Base-by-base conservation (phyloP, 2,797 vertebrate genomes). In the Picus viridis region DNA sequence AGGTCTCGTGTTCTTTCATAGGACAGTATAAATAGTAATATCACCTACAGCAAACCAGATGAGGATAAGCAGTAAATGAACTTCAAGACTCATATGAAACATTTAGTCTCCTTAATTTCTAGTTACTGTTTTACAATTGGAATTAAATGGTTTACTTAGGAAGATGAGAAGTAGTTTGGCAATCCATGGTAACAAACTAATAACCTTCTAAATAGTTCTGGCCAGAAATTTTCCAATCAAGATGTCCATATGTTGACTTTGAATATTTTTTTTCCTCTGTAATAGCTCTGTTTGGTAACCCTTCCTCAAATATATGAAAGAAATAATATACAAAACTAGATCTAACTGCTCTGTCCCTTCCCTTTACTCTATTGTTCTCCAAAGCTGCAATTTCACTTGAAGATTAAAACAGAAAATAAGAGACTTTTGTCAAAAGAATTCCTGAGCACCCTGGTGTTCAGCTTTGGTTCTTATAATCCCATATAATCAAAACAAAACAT, bases 111-210 rank as follows among this genome's bases (percentile, higher is more conserved):
- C 75, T 67, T 64, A 62, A 80, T 89, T 93, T 90, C 81, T 78
- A 43, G 10, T 54, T 54, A 67, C 17, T 76, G 34, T 49, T 92
- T 73, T 65, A 89, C 34, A 61, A 5, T 16, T 63, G 16, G 67
- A 75, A 86, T 87, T 54, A 90, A 87, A 89, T 67, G 43, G 10
- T 15, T 68, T 15, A 18, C 11, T 39, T 75, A 68, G 17, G 23
- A 85, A 67, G 75, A 72, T 58, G 47, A 83, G 67, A 72, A 92
- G 30, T 51, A 87, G 36, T 78, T 88, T 93, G 49, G 67, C 56
- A 78, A 76, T 6, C n/a, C 29, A 41, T 18, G 34, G 63, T 57
- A 81, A 70, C 53, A 75, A 87, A 73, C 16, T 57, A 69, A 90
- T 70, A 67, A 80, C 53, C 14, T 83, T 69, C 39, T 90, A 56